Base-by-base conservation (phyloP, 2,113 vertebrate species). In the Corythaixoides concolor region DNA sequence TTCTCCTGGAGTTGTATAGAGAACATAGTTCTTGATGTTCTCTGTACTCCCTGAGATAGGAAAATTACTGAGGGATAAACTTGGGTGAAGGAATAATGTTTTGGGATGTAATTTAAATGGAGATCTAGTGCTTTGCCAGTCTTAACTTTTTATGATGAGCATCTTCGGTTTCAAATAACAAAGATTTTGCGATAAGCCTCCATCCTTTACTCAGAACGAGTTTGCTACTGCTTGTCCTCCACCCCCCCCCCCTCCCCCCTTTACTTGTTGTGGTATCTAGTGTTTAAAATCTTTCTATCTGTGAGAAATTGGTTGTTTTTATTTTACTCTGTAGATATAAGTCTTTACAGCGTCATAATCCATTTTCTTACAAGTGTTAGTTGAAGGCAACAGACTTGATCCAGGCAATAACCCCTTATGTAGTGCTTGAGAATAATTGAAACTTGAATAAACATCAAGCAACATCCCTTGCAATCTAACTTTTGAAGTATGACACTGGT, bases 181-280 rank as follows among this genome's bases (percentile, higher is more conserved):
- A 47, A 39, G 37, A 60, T 74, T 85, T 30, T 74, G 26, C 3
- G 11, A 23, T 33, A 75, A 79, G 50, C 78, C 74, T 69, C 21
- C 6, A 59, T 50, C 23, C 39, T 74, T 68, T 74, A 37, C 55
- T 64, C 5, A 28, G 30, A 74, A 41, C 20, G 56, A 60, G 24
- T 79, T 75, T 2, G 8, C 49, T 70, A 18, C 10, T 28, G 24
- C 55, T 80, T 52, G 17, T 88, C 26, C 17, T 5, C 6, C 7
- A 11, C 26, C 5, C 6, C 3, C 13, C 26, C 17, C 4, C 6
- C 7, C 9, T 22, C 5, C 6, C 3, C 13, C 19, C 2, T 7
- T 30, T 23, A 14, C 19, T 68, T 79, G 10, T 53, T 86, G 50
- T 67, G 33, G 9, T 92, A 67, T 63, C 19, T 74, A 37, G 26